phyloP scores from a whole-genome alignment of 37 sponge, comb jelly and placozoan species.

The Hormiphora californensis region DNA sequence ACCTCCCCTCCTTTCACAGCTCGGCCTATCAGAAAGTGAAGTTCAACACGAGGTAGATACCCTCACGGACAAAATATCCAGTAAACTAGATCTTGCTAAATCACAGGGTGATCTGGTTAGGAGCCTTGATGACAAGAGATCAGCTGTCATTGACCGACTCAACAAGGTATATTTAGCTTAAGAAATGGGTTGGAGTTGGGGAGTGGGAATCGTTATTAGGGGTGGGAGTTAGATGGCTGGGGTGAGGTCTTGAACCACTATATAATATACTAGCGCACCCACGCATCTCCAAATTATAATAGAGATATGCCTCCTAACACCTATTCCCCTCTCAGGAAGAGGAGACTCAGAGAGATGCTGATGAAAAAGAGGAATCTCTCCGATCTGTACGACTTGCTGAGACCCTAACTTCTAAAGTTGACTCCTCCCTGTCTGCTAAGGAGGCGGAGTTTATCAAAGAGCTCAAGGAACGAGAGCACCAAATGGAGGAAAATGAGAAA shows the following conservation, averaged over 20 bases:
- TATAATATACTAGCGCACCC: too few species aligned
- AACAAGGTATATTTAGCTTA: too few species aligned
- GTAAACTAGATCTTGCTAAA: not conserved
- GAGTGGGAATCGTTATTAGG: too few species aligned
- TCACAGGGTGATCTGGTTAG: not conserved
- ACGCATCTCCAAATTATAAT: too few species aligned
- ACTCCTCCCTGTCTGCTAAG: not conserved
- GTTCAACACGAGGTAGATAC: not conserved
- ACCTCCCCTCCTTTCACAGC: not conserved
- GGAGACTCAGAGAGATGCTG: not conserved
- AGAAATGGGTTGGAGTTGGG: too few species aligned
- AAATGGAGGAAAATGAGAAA: not conserved
- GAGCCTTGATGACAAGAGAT: not conserved
- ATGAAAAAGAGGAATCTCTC: not conserved
- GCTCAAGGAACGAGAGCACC: not conserved
- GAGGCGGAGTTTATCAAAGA: not conserved
- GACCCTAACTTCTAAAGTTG: not conserved
- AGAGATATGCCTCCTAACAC: not conserved
- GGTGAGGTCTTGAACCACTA: too few species aligned
- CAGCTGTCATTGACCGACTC: not conserved
- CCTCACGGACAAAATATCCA: not conserved
- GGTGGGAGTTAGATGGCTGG: too few species aligned
- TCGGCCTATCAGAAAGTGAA: slow-evolving; percentile 5
- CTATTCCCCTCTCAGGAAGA: not conserved
- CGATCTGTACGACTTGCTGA: not conserved